Percentiles rank a stretch among this genome's conserved stretches.
These are phyloP conservation scores for Xenus cinereus DNA, from an alignment of 2,113 vertebrate genomes.

Conservation along the genomic window DNA sequence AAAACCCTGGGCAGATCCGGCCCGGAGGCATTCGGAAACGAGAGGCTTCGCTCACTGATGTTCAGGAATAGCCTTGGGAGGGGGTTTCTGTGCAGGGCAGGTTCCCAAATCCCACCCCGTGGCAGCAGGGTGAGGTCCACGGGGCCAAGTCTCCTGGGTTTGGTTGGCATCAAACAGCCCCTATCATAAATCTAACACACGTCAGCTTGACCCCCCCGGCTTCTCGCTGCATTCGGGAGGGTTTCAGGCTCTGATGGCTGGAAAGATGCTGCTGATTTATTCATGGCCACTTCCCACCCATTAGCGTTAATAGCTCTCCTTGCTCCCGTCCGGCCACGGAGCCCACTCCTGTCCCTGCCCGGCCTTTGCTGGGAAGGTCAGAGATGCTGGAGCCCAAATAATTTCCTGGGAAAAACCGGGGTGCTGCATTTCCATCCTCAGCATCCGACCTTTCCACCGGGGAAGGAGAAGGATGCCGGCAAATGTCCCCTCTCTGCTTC, in stretches of 20 bases:
- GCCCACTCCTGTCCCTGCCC: not conserved
- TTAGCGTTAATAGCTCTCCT: not conserved
- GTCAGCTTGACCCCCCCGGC: not conserved
- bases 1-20: not conserved
- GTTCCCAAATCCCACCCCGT: not conserved
- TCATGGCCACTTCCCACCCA: constrained; percentile 54
- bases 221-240: rapidly evolving
- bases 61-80: not conserved
- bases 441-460: not conserved
- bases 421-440: not conserved
- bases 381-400: not conserved
- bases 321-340: not conserved
- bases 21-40: not conserved
- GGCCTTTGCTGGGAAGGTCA: not conserved
- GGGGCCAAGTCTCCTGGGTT: not conserved
- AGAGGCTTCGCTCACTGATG: rapidly evolving
- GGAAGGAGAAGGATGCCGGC: not conserved
- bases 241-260: not conserved
- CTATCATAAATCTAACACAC: rapidly evolving
- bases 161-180: not conserved
- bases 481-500: not conserved
- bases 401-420: not conserved
- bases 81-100: not conserved
- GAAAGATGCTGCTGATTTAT: constrained; percentile 49
- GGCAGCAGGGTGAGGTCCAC: not conserved